Base-by-base conservation (phyloP, 1,140 invertebrate genomes). In the Octopus bimaculoides region DNA sequence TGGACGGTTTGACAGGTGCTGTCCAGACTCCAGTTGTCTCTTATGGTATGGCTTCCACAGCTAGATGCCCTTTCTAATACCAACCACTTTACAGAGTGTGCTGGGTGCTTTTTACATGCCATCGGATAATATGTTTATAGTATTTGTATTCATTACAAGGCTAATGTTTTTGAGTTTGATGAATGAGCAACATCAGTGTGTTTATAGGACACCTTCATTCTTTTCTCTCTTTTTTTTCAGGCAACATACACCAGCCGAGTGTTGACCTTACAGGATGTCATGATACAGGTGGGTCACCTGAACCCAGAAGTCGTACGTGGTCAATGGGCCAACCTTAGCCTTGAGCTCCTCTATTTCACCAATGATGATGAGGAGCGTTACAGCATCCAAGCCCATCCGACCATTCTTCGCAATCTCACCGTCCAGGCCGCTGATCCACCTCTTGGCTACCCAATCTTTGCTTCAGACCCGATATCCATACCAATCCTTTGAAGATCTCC, bases 361-460 rank as follows among this genome's bases (percentile, higher is more conserved):
- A 92, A 92, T 83, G 92, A 92, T 87, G 92, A 92, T 83, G 92
- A 92, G 82, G 92, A 92, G 83, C 85, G 92, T 77, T 92, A 92
- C 86, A 91, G 90, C 79, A 92, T 92, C 81, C 90, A 92, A 86
- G 91, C 92, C 74, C 91, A 92, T 82, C 89, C 90, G 6, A 87
- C 87, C 66, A 85, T 92, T 10, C 83, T 92, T 26, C 84, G 92
- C 54, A 92, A 92, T 84, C 85, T 92, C 5, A 91, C 90, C 12
- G 90, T 92, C 7, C 92, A 92, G 83, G 90, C 91, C 74, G 92
- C 92, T 52, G 90, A 92, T 84, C 90, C 91, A 77, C 92, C 92
- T 5, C 87, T 92, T 0, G 92, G 92, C 4, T 92, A 92, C 84
- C 90, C 91, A 4, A 90, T 92, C 71, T 92, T 89, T 81, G 88